Base-by-base conservation (phyloP, 2,797 vertebrate species). In the Cuculus canorus region DNA sequence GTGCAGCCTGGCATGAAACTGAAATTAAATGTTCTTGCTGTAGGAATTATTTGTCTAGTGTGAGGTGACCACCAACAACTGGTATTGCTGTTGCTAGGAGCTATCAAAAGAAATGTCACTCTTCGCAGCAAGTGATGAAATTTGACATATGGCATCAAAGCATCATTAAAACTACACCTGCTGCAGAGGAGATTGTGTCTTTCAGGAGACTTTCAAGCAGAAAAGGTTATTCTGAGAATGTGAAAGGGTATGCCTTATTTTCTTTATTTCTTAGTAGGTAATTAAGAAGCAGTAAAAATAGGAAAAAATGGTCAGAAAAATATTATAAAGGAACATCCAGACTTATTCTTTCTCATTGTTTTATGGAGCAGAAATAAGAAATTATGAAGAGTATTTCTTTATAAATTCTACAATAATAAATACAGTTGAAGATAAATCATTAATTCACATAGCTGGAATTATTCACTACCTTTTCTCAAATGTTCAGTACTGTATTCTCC, bases 81-180 rank as follows among this genome's bases (percentile, higher is more conserved):
- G 92, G 82, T 95, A 94, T 96, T 96, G 96, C 97, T 77, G 97
- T 98, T 98, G 98, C 98, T 98, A 98, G 97, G 98, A 97, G 97
- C 98, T 97, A 97, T 98, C 97, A 98, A 98, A 97, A 97, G 97
- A 99, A 99, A 99, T 99, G 98, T 99, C 99, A 99, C 95, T 98
- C 98, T 95, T 98, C 99, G 98, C 98, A 99, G 98, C 98, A 98
- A 99, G 99, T 98, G 98, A 99, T 98, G 98, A 98, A 98, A 98
- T 98, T 98, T 99, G 99, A 99, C 99, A 99, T 99, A 99, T 99
- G 98, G 98, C 99, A 99, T 99, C 98, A 99, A 99, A 99, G 98
- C 98, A 97, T 98, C 98, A 98, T 99, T 99, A 99, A 98, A 98
- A 98, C 97, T 96, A 98, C 97, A 98, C 98, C 99, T 99, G 98